A percentile compares a stretch with the other conserved stretches of the same genome.
Conservation (phyloP, 2,888 invertebrate genomes). For the Minunthozetes semirufus region DNA sequence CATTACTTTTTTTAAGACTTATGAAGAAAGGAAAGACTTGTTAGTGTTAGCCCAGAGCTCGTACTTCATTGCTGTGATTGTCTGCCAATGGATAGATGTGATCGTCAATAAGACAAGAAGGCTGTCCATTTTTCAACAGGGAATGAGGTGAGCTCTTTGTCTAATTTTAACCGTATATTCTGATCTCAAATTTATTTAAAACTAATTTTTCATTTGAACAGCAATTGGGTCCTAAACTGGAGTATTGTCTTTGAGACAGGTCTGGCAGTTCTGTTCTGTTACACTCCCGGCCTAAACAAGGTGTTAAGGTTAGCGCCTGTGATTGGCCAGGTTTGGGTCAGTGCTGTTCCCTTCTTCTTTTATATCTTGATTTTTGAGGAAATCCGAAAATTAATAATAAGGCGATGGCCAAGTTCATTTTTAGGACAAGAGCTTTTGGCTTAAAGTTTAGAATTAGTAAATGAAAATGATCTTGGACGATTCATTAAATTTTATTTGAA, state of each 20-base stretch:
- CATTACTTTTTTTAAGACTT: slow-evolving; percentile 45
- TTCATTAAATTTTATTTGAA: too few relatives aligned
- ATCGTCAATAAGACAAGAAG: slow-evolving; percentile 52
- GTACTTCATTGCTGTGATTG: slow-evolving; percentile 51
- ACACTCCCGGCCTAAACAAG: slow-evolving; percentile 92
- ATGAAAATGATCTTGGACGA: too few relatives aligned
- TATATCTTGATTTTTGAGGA: slow-evolving; percentile 18
- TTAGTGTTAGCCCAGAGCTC: slow-evolving; percentile 52
- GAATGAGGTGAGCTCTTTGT: slow-evolving; percentile 46
- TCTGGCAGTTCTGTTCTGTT: slow-evolving; percentile 88
- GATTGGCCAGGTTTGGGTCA: neutral
- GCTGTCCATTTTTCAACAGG: slow-evolving; percentile 51
- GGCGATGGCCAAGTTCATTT: slow-evolving; percentile 15
- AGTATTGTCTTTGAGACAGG: slow-evolving; percentile 89
- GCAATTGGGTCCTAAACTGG: slow-evolving; percentile 93
- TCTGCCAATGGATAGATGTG: slow-evolving; percentile 52
- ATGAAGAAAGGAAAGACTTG: slow-evolving; percentile 47
- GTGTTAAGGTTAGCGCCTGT: slow-evolving; percentile 4
- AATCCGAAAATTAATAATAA: slow-evolving; percentile 4
- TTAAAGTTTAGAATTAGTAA: neutral
- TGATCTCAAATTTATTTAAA: slow-evolving; percentile 41
- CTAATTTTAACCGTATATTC: too few relatives aligned
- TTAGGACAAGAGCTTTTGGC: neutral
- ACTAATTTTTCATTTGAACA: too few relatives aligned
- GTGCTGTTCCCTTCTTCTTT: slow-evolving; percentile 27